These are phyloP conservation scores for Calycopis cecrops DNA, from an alignment of 1,140 invertebrate species.

Conservation along the genomic window DNA sequence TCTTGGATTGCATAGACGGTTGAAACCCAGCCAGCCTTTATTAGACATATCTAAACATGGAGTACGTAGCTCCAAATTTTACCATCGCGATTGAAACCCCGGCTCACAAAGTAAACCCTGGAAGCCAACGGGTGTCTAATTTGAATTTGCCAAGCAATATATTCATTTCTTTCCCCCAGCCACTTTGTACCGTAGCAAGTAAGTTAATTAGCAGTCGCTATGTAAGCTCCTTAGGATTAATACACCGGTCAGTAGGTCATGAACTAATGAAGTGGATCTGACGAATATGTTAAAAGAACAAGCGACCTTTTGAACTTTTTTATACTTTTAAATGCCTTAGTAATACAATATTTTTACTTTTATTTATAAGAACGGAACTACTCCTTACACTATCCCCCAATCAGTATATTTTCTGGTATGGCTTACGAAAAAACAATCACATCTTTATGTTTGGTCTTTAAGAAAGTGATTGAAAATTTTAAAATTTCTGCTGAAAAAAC, in stretches of 20 bases:
- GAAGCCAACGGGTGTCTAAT: not conserved
- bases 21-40: too few species aligned
- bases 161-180: not conserved
- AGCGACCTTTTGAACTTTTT: not conserved
- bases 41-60: too few species aligned
- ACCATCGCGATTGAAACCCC: too few species aligned
- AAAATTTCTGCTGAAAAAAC: too few species aligned
- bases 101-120: not conserved
- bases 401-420: not conserved
- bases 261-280: not conserved
- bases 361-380: too few species aligned
- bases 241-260: conserved; percentile 2
- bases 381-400: too few species aligned
- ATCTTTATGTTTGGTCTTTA: not conserved
- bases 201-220: conserved; percentile 1
- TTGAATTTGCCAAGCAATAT: not conserved
- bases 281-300: not conserved
- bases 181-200: not conserved
- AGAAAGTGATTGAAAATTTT: too few species aligned
- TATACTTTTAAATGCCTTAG: not conserved
- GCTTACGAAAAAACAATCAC: not conserved
- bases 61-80: too few species aligned
- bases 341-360: not conserved
- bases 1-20: too few species aligned
- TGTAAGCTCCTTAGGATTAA: conserved; percentile 9